phyloP scores from a whole-genome alignment of 2,797 vertebrate genomes.

The Dicrostonyx torquatus region DNA sequence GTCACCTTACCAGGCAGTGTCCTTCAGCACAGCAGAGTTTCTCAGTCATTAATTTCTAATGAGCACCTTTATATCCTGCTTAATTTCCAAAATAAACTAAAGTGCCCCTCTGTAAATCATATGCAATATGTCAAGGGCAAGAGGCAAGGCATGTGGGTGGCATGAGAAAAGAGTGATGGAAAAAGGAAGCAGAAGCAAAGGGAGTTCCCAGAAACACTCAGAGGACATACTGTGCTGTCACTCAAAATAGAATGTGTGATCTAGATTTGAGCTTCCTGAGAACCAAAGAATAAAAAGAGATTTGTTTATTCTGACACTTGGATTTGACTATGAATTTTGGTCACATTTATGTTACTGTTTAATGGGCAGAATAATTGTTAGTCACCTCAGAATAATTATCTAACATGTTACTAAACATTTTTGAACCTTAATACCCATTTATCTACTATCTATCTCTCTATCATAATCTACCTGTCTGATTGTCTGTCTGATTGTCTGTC shows the following conservation, averaged over 20 bases:
- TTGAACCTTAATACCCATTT: neutral
- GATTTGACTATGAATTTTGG: neutral
- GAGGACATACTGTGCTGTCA: neutral
- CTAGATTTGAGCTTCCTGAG: neutral
- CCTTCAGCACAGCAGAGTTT: neutral
- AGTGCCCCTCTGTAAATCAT: neutral
- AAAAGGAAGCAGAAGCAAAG: neutral
- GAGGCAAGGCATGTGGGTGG: neutral
- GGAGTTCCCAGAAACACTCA: neutral
- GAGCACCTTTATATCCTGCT: neutral
- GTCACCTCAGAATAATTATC: neutral
- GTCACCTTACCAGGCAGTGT: neutral
- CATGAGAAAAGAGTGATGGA: neutral
- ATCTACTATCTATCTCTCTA: neutral
- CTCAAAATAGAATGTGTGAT: neutral
- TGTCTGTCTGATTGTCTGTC: neutral
- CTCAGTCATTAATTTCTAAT: neutral
- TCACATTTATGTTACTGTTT: neutral
- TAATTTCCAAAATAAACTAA: slow-evolving; percentile 30
- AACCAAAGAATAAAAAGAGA: neutral
- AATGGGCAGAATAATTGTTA: neutral
- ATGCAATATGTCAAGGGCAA: neutral
- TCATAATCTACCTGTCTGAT: neutral
- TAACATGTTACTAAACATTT: neutral
- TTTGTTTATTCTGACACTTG: neutral